Evolutionary conservation across 1,140 invertebrate genomes (phyloP), one percentile per base, ranked within the genome.

Genomic region (Thalassaphorura encarpata): DNA sequence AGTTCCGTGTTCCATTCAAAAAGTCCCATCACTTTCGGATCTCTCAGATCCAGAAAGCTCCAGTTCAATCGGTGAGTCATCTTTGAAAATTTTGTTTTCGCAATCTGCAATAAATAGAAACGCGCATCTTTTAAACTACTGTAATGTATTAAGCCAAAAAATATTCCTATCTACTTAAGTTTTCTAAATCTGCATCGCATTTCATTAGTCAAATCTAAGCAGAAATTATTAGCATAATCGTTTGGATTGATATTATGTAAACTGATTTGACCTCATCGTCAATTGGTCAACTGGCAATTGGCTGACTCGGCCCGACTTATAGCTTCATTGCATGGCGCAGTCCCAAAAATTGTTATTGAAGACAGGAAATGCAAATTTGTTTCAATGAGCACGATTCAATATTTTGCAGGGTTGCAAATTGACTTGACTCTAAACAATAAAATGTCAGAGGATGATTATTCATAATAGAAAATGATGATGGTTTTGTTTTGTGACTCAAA

Each of bases 21-120:
- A 87, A 70, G 86, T 89, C 53, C 86, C 86, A 5, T 87, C 85
- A 1, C 78, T 88, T 28, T 85, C 83, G 41, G 86, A 89, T 71
- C 75, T 89, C 8, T 87, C 84, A 2, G 86, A 87, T 71, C 81
- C 81, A 19, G 86, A 89, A 73, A 83, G 80, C 31, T 87, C 85
- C 11, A 55, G 49, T 53, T 58, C 56, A 50, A 69, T 87, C 58
- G 85, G 86, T 89, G 74, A 85, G 84, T 84, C 26, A 8, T 24
- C 16, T 13, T 24, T 13, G 5, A 31, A 18, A 19, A 21, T 36
- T 36, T 39, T 51, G 19, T 36, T n/a, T 11, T 36, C n/a, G n/a
- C 33, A 36, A 36, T 11, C 33, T 36, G 33, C 33, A 36, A 36
- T 36, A n/a, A 36, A 36, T 11, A 36, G 27, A n/a, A 16, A 36